phyloP scores from a whole-genome alignment of 2,888 invertebrate species.

The Athalia cordata region DNA sequence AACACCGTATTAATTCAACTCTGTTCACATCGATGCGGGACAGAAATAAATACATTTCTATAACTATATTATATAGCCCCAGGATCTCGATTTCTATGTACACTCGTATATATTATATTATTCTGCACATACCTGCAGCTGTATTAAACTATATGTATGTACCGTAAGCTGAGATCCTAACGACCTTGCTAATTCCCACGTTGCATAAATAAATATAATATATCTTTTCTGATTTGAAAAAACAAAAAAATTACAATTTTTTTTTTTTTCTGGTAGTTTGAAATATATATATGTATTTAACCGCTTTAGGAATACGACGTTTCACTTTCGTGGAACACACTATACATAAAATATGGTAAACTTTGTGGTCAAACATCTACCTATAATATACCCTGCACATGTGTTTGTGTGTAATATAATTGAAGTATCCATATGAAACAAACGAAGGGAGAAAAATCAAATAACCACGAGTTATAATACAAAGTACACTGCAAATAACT shows the following conservation, averaged over 20 bases:
- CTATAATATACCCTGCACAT: background rate
- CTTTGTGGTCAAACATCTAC: no score
- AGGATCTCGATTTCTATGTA: constrained; percentile 12
- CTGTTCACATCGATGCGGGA: background rate
- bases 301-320: no score
- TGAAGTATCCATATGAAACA: background rate
- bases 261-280: no score
- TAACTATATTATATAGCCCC: background rate
- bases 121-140: background rate
- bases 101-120: background rate
- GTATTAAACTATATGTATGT: no score
- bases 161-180: background rate
- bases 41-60: constrained; percentile 17
- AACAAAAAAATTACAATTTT: no score
- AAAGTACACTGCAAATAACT: constrained; percentile 10
- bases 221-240: no score
- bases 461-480: constrained; percentile 2
- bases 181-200: background rate
- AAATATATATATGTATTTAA: no score
- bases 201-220: no score
- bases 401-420: background rate
- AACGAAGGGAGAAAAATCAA: background rate
- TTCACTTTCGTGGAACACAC: no score
- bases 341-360: no score
- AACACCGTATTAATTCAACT: background rate